Evolutionary conservation across 2,797 vertebrate genomes (phyloP).

Genomic region (Sebastes oblongus): DNA sequence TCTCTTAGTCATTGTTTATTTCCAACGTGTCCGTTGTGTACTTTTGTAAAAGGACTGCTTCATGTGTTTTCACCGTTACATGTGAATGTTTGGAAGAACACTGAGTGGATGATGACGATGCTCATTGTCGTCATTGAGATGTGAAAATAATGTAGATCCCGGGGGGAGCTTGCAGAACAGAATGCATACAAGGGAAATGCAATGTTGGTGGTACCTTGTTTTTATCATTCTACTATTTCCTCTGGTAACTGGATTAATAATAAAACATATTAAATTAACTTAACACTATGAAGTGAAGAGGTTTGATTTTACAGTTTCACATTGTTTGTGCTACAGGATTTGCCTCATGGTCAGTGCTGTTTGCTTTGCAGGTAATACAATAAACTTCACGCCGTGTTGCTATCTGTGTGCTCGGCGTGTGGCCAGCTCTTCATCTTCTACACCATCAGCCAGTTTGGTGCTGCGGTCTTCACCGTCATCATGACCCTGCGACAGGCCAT

Average conservation of each 20-base stretch:
- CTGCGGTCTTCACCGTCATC: too few species aligned
- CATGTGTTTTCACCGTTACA: constrained; percentile 26
- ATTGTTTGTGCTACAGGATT: background rate
- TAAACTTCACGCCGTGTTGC: background rate
- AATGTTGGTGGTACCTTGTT: constrained; percentile 65
- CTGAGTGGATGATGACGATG: constrained; percentile 26
- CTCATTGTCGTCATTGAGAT: constrained; percentile 6
- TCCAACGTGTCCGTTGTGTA: constrained; percentile 47
- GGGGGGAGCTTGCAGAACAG: constrained; percentile 6
- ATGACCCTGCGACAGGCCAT: too few species aligned
- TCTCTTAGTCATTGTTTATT: constrained; percentile 44
- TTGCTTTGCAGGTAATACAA: background rate
- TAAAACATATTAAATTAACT: constrained; percentile 75
- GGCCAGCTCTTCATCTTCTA: too few species aligned
- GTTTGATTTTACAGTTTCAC: constrained; percentile 21
- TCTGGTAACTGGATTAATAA: constrained; percentile 77
- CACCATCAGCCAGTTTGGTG: too few species aligned
- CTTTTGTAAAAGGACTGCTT: constrained; percentile 54
- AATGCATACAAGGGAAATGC: constrained; percentile 59
- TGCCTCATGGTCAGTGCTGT: background rate
- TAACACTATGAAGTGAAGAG: constrained; percentile 14
- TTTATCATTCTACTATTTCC: constrained; percentile 70
- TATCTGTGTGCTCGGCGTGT: too few species aligned
- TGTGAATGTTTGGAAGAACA: constrained; percentile 55
- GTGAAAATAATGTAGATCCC: constrained; percentile 15